Conservation (phyloP, 2,888 invertebrate species). For the Orthonychiurus folsomi region DNA sequence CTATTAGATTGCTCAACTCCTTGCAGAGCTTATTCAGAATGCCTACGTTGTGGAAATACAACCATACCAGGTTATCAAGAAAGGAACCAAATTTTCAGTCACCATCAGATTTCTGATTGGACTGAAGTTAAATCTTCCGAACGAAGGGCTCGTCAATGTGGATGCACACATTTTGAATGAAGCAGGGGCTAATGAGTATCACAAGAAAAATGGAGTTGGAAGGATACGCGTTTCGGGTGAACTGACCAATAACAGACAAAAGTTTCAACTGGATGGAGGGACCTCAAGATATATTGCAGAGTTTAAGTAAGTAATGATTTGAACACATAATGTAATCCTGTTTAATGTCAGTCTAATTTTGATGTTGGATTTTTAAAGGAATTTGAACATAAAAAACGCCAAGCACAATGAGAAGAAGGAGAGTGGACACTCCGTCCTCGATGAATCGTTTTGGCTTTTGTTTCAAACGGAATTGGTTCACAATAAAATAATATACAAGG, state of each 20-base stretch:
- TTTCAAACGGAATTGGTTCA: not conserved
- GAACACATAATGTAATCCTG: not conserved
- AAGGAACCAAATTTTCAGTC: not conserved
- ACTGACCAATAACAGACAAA: not conserved
- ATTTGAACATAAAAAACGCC: not conserved
- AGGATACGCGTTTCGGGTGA: not conserved
- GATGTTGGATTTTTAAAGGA: not conserved
- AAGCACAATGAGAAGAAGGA: not conserved
- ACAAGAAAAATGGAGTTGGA: not conserved
- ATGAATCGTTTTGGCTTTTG: not conserved
- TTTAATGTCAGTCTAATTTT: not conserved
- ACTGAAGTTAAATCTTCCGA: not conserved
- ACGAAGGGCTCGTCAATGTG: not conserved
- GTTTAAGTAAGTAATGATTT: not conserved
- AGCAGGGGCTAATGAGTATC: not conserved
- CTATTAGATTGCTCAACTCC: not conserved
- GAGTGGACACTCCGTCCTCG: not conserved
- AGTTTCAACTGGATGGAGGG: not conserved
- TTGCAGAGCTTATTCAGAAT: not conserved
- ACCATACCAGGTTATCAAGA: constrained; percentile 2
- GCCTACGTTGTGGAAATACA: not conserved
- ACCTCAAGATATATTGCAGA: not conserved
- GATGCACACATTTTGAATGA: not conserved
- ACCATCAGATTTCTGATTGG: not conserved
- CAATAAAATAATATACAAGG: not conserved